Evolutionary conservation across 2,888 invertebrate genomes (phyloP).

Genomic region (Oegoconia quadripuncta): DNA sequence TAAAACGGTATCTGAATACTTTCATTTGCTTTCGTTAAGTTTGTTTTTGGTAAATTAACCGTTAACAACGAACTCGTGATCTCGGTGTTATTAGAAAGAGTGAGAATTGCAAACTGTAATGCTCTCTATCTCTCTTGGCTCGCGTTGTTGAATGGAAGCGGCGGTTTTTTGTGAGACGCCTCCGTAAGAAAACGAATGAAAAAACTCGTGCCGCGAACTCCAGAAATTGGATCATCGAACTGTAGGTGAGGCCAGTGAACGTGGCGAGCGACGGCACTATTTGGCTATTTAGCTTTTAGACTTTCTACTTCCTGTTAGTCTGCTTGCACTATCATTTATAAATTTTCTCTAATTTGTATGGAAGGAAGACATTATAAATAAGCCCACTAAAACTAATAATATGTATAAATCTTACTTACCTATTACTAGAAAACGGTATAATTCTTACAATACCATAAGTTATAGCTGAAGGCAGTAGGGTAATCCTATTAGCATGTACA

Average conservation of each 20-base stretch:
- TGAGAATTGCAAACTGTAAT: slow-evolving; percentile 37
- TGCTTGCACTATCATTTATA: neutral
- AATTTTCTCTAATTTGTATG: too few relatives aligned
- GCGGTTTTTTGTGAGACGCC: slow-evolving; percentile 51
- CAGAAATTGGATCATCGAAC: slow-evolving; percentile 71
- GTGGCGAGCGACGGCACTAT: slow-evolving; percentile 32
- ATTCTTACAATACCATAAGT: neutral
- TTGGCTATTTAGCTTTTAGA: slow-evolving; percentile 24
- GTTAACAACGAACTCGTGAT: slow-evolving; percentile 42
- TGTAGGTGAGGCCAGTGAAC: slow-evolving; percentile 58
- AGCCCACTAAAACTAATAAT: too few relatives aligned
- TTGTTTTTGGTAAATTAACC: slow-evolving; percentile 57
- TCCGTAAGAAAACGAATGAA: slow-evolving; percentile 57
- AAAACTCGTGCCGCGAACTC: slow-evolving; percentile 50
- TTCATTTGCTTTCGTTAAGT: slow-evolving; percentile 58
- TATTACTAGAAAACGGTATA: too few relatives aligned
- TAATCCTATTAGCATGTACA: too few relatives aligned
- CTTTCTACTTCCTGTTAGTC: slow-evolving; percentile 12
- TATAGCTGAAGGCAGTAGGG: too few relatives aligned
- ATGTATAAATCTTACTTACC: too few relatives aligned
- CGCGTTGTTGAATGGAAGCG: slow-evolving; percentile 51
- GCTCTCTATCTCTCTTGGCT: slow-evolving; percentile 37
- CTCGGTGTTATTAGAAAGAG: slow-evolving; percentile 43
- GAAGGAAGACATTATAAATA: too few relatives aligned
- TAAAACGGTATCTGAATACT: slow-evolving; percentile 48